A percentile compares a stretch with the other conserved stretches of the same genome.
phyloP scores from a whole-genome alignment of 2,113 vertebrate species.

The Danionella cerebrum region DNA sequence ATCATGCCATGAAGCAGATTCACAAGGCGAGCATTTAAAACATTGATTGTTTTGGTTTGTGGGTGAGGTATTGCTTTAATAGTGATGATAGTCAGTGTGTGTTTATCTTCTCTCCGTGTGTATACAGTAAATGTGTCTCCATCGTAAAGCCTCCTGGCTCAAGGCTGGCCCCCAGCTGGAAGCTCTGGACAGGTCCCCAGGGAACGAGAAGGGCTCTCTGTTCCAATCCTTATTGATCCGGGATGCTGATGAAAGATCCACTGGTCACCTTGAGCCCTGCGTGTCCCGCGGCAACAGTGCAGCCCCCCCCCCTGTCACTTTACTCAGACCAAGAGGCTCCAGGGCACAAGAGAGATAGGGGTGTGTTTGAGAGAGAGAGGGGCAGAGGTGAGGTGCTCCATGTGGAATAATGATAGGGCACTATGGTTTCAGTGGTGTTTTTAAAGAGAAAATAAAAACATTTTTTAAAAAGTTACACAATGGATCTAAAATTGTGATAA shows the following conservation, averaged over 20 bases:
- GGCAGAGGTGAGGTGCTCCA: slow-evolving; percentile 2
- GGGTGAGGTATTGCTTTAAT: not conserved
- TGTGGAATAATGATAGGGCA: slow-evolving; percentile 15
- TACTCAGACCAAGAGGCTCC: slow-evolving; percentile 33
- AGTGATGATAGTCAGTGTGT: slow-evolving; percentile 11
- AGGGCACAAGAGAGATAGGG: slow-evolving; percentile 12
- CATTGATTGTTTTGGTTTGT: not conserved
- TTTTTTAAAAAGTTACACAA: not conserved
- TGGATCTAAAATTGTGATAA: not conserved
- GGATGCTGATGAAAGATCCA: slow-evolving; percentile 42
- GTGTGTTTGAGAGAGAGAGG: not conserved
- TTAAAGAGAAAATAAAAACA: slow-evolving; percentile 16
- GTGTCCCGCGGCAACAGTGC: slow-evolving; percentile 40
- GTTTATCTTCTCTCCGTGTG: slow-evolving; percentile 23
- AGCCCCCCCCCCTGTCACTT: slow-evolving; percentile 34
- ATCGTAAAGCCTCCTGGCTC: slow-evolving; percentile 30
- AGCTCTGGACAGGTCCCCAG: slow-evolving; percentile 24
- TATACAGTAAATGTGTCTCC: slow-evolving; percentile 20
- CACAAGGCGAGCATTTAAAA: not conserved
- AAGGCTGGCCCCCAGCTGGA: slow-evolving; percentile 37
- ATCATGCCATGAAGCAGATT: not conserved
- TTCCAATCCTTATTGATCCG: slow-evolving; percentile 47
- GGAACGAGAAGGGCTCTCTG: slow-evolving; percentile 34
- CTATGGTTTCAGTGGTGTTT: slow-evolving; percentile 13
- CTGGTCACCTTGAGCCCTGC: slow-evolving; percentile 45